These are phyloP conservation scores for Picathartes gymnocephalus DNA, from an alignment of 2,113 vertebrate species.

Conservation along the genomic window DNA sequence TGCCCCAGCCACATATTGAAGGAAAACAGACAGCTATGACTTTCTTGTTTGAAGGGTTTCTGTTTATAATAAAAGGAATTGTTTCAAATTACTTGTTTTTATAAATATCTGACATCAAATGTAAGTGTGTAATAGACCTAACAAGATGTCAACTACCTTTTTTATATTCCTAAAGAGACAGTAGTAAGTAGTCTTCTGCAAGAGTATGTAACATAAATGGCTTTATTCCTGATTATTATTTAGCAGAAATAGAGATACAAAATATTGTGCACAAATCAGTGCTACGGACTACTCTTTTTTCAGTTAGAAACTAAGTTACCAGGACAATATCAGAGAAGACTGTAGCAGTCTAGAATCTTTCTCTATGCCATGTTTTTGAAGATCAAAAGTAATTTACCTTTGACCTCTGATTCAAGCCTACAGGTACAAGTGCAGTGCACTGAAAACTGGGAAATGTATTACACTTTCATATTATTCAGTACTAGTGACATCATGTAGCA, in stretches of 20 bases:
- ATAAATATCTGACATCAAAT: neutral
- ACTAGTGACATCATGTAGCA: neutral
- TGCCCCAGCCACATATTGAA: neutral
- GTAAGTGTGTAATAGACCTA: neutral
- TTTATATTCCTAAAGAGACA: neutral
- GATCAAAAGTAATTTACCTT: neutral
- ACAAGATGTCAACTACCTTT: neutral
- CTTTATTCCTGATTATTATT: neutral
- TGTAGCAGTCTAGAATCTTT: neutral
- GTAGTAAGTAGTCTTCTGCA: neutral
- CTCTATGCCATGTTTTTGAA: neutral
- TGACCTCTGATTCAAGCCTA: neutral
- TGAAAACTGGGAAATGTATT: neutral
- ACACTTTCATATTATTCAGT: neutral
- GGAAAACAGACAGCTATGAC: neutral
- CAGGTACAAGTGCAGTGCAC: neutral
- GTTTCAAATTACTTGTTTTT: neutral
- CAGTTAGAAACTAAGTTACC: neutral
- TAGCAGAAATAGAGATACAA: neutral
- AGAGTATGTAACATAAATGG: neutral
- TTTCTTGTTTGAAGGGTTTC: neutral
- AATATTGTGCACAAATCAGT: neutral
- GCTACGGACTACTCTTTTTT: neutral
- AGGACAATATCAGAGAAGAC: neutral
- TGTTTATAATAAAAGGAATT: neutral